phyloP scores from a whole-genome alignment of 2,888 invertebrate genomes.

The Xylota sylvarum region DNA sequence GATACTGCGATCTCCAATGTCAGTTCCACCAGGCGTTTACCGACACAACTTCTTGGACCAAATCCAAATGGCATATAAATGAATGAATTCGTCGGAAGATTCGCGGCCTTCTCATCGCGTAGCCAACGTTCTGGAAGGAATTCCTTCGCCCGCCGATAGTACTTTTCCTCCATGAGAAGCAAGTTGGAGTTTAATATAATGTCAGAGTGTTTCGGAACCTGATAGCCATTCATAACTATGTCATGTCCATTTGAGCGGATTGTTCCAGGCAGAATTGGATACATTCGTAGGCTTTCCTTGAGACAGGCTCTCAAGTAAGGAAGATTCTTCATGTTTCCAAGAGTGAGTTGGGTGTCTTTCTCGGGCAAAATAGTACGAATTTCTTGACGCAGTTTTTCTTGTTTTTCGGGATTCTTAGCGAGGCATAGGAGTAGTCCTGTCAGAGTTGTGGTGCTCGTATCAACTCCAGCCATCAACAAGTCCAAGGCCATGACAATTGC shows the following conservation, averaged over 20 bases:
- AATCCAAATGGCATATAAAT: conserved; percentile 87
- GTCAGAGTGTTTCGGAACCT: conserved; percentile 87
- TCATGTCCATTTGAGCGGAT: conserved; percentile 86
- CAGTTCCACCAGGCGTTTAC: conserved; percentile 89
- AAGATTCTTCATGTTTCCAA: conserved; percentile 84
- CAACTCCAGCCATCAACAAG: conserved; percentile 87
- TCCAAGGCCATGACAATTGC: conserved; percentile 87
- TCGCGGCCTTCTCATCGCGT: conserved; percentile 78
- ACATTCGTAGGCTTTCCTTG: conserved; percentile 89
- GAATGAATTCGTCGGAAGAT: conserved; percentile 65
- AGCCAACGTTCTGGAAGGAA: conserved; percentile 92
- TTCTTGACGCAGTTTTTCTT: conserved; percentile 88
- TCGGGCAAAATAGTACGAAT: conserved; percentile 84
- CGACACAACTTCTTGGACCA: conserved; percentile 88
- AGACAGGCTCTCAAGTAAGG: conserved; percentile 90
- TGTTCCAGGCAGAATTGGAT: conserved; percentile 87
- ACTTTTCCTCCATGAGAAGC: conserved; percentile 87
- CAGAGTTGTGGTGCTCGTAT: conserved; percentile 86
- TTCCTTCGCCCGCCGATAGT: conserved; percentile 87
- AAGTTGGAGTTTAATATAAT: conserved; percentile 90
- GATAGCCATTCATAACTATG: conserved; percentile 87
- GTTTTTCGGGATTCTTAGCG: conserved; percentile 88
- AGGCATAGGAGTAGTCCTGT: conserved; percentile 87
- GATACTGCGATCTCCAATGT: conserved; percentile 86
- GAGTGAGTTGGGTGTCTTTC: conserved; percentile 84